Evolutionary conservation across 2,113 vertebrate genomes (phyloP).

Genomic region (Argyrosomus japonicus): DNA sequence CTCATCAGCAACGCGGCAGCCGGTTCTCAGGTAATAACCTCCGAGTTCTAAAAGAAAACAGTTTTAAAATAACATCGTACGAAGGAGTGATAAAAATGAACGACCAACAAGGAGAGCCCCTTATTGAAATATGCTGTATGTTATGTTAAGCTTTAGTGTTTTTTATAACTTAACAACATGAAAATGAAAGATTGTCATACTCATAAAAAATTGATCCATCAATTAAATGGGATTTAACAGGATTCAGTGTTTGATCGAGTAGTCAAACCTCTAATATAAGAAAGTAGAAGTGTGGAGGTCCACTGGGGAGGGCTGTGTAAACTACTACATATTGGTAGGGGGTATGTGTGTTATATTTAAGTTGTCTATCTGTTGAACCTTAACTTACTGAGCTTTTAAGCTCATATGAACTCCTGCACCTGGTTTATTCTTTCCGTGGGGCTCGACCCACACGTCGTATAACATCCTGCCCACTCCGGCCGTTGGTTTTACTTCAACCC

Average conservation of each 20-base stretch:
- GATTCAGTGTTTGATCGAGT: conserved; percentile 29
- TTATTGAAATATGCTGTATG: neutral
- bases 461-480: neutral
- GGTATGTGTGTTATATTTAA: conserved; percentile 23
- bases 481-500: neutral
- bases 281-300: neutral
- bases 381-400: conserved; percentile 25
- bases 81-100: conserved; percentile 31
- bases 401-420: conserved; percentile 24
- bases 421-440: conserved; percentile 11
- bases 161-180: conserved; percentile 10
- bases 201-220: conserved; percentile 61
- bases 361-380: conserved; percentile 16
- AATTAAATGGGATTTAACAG: conserved; percentile 70
- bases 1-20: conserved; percentile 97
- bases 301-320: neutral
- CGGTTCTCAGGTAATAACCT: conserved; percentile 93
- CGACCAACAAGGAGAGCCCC: neutral
- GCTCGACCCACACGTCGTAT: neutral
- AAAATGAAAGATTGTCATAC: conserved; percentile 29
- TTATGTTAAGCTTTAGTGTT: conserved; percentile 41
- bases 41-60: conserved; percentile 23
- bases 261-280: conserved; percentile 26
- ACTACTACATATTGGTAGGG: neutral
- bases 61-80: neutral